Evolutionary conservation across 1,140 invertebrate species (phyloP).

Genomic region (Venturia canescens): DNA sequence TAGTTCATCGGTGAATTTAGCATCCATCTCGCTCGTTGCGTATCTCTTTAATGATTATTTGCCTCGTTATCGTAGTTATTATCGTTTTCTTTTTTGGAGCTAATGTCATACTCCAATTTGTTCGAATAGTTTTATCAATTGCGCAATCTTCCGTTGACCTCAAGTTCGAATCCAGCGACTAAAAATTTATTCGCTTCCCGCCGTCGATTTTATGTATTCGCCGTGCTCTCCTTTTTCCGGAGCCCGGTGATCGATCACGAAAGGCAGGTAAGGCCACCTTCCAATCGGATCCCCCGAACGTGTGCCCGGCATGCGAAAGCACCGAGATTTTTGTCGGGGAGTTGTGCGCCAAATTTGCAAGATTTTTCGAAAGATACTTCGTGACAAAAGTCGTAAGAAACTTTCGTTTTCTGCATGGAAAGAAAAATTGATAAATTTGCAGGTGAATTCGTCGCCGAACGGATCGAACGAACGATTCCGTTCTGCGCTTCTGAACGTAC

Average conservation of each 20-base stretch:
- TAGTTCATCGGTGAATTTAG: conserved; percentile 63
- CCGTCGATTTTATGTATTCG: too few relatives aligned
- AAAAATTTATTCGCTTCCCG: not conserved
- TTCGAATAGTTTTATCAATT: too few relatives aligned
- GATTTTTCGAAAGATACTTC: not conserved
- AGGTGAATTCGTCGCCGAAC: too few relatives aligned
- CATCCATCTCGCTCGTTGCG: not conserved
- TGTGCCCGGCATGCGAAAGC: not conserved
- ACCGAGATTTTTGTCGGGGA: not conserved
- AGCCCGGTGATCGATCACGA: not conserved
- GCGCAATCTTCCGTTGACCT: not conserved
- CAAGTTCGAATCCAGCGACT: not conserved
- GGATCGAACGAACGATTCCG: too few relatives aligned
- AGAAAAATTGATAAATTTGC: too few relatives aligned
- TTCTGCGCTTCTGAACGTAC: too few relatives aligned
- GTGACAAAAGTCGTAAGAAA: not conserved
- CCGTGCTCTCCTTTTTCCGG: too few relatives aligned
- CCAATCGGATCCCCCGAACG: not conserved
- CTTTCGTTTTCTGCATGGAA: too few relatives aligned
- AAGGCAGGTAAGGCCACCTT: not conserved
- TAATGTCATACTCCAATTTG: too few relatives aligned
- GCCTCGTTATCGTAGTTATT: not conserved
- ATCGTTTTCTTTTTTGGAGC: too few relatives aligned
- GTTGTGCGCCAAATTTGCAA: not conserved
- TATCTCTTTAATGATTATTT: not conserved